These are phyloP conservation scores for Lochmaea crataegi DNA, from an alignment of 2,888 invertebrate genomes.

Conservation along the genomic window DNA sequence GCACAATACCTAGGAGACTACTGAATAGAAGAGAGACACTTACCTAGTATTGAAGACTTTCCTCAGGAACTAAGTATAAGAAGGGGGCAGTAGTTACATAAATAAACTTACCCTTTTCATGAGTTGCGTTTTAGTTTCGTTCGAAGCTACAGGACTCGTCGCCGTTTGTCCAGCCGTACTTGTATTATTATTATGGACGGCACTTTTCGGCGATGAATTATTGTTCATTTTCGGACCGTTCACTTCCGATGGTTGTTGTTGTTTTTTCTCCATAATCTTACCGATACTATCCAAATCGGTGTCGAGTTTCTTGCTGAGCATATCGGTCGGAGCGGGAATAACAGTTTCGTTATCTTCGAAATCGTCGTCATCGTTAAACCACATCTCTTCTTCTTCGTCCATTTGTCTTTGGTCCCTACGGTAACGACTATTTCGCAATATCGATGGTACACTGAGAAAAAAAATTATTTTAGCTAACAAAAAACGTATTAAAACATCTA, in stretches of 20 bases:
- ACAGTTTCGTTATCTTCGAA: conserved; percentile 82
- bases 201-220: conserved; percentile 58
- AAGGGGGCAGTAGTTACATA: no score
- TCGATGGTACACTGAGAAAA: conserved; percentile 73
- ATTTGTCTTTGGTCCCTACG: conserved; percentile 92
- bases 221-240: conserved; percentile 62
- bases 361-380: conserved; percentile 98
- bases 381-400: conserved; percentile 98
- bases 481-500: conserved; percentile 1
- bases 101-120: conserved; percentile 67
- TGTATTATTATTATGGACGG: conserved; percentile 65
- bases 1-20: no score
- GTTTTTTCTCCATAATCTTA: conserved; percentile 53
- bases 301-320: conserved; percentile 70
- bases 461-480: not conserved
- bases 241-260: conserved; percentile 48
- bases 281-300: conserved; percentile 71
- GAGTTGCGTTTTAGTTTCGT: conserved; percentile 65
- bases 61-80: no score
- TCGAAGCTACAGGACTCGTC: conserved; percentile 58
- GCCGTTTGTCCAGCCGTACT: conserved; percentile 61
- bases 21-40: no score
- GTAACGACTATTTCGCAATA: conserved; percentile 84
- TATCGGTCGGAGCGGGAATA: conserved; percentile 67
- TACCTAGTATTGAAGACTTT: no score